A percentile compares a stretch with the other conserved stretches of the same genome.
Evolutionary conservation across 30 jellyfish, hydroid and myxozoan genomes (phyloP).

Genomic region (Pelagia noctiluca): DNA sequence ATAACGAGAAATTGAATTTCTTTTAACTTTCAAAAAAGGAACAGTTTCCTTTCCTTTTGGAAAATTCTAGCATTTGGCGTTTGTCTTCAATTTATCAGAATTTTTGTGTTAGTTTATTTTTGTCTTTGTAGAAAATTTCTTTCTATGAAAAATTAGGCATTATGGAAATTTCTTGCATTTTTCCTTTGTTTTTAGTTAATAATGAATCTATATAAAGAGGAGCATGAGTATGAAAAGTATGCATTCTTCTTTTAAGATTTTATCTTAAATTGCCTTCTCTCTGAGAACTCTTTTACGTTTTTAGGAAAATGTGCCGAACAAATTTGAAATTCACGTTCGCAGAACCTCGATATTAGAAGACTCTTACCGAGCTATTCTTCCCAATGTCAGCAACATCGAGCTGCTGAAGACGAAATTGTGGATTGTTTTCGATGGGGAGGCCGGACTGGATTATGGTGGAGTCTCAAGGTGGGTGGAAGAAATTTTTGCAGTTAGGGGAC

Average conservation of each 20-base stretch:
- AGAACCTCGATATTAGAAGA: slow-evolving; percentile 84
- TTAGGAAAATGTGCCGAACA: slow-evolving; percentile 97
- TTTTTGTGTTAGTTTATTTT: neutral
- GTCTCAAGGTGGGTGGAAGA: slow-evolving; percentile 89
- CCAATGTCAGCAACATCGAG: slow-evolving; percentile 78
- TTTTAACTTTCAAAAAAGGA: no score
- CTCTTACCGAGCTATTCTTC: slow-evolving; percentile 87
- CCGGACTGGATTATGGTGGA: slow-evolving; percentile 99
- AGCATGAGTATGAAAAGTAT: no score
- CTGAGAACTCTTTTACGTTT: neutral
- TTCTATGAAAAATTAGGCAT: no score
- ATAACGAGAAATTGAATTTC: no score
- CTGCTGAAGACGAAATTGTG: slow-evolving; percentile 87
- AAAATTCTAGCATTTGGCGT: neutral
- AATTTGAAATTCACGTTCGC: slow-evolving; percentile 89
- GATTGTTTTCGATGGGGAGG: slow-evolving; percentile 99
- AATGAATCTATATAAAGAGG: no score
- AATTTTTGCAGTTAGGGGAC: neutral
- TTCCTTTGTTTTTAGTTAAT: no score
- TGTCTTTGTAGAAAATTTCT: no score
- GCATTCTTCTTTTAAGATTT: no score
- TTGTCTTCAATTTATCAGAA: neutral
- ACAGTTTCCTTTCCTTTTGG: neutral
- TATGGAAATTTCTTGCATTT: no score
- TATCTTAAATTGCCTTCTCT: no score